Conservation (phyloP, 2,888 invertebrate species). For the Hyppa rectilinea region DNA sequence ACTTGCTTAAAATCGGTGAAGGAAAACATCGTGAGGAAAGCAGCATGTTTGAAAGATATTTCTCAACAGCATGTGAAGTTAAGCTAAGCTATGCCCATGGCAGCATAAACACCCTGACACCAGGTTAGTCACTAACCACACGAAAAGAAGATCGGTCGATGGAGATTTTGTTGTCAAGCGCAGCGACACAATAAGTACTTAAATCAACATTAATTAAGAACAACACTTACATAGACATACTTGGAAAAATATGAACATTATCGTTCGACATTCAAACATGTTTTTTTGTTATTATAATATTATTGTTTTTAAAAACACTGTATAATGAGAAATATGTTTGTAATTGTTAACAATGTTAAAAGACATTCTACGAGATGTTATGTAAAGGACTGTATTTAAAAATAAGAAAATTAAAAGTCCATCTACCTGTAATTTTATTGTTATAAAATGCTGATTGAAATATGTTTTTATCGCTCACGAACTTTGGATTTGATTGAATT, state of each 20-base stretch:
- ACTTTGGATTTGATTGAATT: not conserved
- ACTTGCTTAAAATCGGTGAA: no score
- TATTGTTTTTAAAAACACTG: not conserved
- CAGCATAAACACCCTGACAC: no score
- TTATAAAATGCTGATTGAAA: slow-evolving; percentile 10
- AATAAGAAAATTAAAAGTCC: slow-evolving; percentile 1
- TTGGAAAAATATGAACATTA: not conserved
- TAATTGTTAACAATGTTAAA: slow-evolving; percentile 1
- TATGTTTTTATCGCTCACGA: slow-evolving; percentile 18
- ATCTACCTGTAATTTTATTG: not conserved
- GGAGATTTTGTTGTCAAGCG: no score
- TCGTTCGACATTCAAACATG: not conserved
- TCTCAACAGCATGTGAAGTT: no score
- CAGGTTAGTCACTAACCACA: no score
- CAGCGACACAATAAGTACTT: no score
- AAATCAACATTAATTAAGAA: not conserved
- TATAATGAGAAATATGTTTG: not conserved
- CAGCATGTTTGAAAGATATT: no score
- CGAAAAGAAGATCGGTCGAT: no score
- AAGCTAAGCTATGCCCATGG: no score
- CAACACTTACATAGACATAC: not conserved
- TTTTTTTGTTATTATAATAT: not conserved
- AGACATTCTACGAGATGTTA: not conserved
- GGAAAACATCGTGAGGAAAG: no score
- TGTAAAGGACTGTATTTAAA: no score